Percentiles rank a stretch among this genome's conserved stretches.
Conservation (phyloP, 2,888 invertebrate species). For the Leucophenga montana region DNA sequence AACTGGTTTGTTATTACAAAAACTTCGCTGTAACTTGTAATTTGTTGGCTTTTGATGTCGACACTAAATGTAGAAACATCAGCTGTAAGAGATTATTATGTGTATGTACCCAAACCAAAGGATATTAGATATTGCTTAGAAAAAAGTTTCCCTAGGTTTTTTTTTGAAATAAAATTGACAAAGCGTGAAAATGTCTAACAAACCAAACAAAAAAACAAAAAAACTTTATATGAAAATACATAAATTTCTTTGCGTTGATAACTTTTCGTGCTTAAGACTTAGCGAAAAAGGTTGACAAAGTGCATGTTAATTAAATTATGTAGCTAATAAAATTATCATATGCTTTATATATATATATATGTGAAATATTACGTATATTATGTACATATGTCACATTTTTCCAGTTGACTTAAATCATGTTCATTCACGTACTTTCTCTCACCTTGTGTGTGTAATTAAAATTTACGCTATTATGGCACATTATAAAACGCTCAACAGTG, state of each 20-base stretch:
- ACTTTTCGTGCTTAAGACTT: too few species aligned
- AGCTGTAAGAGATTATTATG: neutral
- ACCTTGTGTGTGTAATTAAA: neutral
- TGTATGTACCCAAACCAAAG: too few species aligned
- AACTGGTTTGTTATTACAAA: slow-evolving; percentile 18
- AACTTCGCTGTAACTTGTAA: neutral
- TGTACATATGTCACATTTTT: too few species aligned
- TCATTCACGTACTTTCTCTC: neutral
- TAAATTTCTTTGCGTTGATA: too few species aligned
- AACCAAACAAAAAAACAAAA: neutral
- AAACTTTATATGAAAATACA: neutral
- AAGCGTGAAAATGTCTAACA: neutral
- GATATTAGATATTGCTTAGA: neutral
- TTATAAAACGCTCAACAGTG: neutral
- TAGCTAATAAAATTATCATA: too few species aligned
- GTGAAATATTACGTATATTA: too few species aligned
- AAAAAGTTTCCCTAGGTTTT: neutral
- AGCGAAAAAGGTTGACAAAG: too few species aligned
- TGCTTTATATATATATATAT: too few species aligned
- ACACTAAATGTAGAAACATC: neutral
- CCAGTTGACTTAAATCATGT: too few species aligned
- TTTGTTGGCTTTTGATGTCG: slow-evolving; percentile 6
- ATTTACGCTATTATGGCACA: slow-evolving; percentile 1
- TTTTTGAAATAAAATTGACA: neutral
- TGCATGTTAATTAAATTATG: too few species aligned